Base-by-base conservation (phyloP, 1,140 invertebrate species). In the Drosophila athabasca region DNA sequence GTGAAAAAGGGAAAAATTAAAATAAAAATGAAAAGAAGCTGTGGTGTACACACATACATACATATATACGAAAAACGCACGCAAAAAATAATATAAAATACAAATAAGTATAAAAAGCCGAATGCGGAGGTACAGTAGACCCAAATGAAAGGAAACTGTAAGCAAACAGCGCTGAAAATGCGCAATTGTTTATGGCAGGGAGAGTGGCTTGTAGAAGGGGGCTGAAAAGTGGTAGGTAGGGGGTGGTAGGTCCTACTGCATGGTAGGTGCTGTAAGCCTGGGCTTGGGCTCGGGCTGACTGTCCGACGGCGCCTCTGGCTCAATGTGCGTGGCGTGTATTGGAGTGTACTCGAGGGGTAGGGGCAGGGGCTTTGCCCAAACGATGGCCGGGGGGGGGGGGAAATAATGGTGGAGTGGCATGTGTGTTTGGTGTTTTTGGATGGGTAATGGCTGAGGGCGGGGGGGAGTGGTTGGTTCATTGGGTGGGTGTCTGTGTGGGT, bases 81-180 rank as follows among this genome's bases (percentile, higher is more conserved):
- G 39, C 6, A 53, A 53, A 53, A 39, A 17, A 53, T 13, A 41
- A 53, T 9, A 17, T 31, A 43, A 53, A 46, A 59, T 44, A 54
- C 4, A 50, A 49, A 75, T 44, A 29, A 52, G 57, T 39, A 50
- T 6, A 62, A 57, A 52, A 52, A 39, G 31, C 13, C 17, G 29
- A 15, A 17, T 39, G 35, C 11, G 35, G 11, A 5, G 35, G 60
- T 64, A 43, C 72, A 75, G 54, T 76, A 39, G 58, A 39, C 17
- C 55, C 29, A 54, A 72, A 72, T 54, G 71, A 72, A 66, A 81
- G 44, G 66, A 85, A 84, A 84, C 66, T 81, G 82, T 87, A 85
- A 85, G 81, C 77, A 85, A 85, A 85, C 82, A 82, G 69, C 70
- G 82, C 78, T 85, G 82, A 85, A 85, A 85, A 85, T 85, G 82